A percentile compares a stretch with the other conserved stretches of the same genome.
Evolutionary conservation across 2,797 vertebrate genomes (phyloP).

Genomic region (Bradypodion pumilum): DNA sequence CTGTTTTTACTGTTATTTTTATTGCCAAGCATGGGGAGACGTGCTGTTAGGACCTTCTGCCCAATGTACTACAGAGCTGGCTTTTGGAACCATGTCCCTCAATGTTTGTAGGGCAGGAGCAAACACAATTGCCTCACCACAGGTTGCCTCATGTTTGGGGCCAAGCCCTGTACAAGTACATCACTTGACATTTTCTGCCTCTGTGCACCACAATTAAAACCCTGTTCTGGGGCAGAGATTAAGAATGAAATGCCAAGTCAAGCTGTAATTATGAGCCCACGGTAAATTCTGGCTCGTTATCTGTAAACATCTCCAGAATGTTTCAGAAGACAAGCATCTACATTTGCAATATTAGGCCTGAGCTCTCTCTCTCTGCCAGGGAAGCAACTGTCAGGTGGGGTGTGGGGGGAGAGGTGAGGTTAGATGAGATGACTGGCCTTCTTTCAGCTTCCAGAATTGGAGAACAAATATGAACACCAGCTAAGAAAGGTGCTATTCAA

Average conservation of each 20-base stretch:
- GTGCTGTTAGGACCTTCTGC: background rate
- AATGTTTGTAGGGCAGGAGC: background rate
- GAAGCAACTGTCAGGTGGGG: background rate
- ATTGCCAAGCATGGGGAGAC: background rate
- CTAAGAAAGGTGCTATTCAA: background rate
- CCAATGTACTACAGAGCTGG: background rate
- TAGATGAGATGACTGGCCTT: background rate
- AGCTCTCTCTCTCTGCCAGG: background rate
- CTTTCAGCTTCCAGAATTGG: background rate
- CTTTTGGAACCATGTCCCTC: background rate
- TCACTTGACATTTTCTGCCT: background rate
- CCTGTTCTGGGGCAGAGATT: background rate
- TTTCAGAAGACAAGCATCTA: background rate
- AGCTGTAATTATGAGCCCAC: slow-evolving; percentile 17
- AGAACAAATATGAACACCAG: background rate
- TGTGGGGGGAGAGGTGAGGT: background rate
- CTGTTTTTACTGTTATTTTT: background rate
- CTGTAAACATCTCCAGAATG: background rate
- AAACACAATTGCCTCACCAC: background rate
- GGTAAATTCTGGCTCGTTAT: background rate
- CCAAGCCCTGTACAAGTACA: no score
- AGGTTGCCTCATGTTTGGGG: background rate
- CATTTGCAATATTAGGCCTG: background rate
- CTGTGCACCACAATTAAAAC: slow-evolving; percentile 8
- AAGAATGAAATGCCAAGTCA: slow-evolving; percentile 15